Evolutionary conservation across 2,797 vertebrate species (phyloP).

Genomic region (Scolopax rusticola): DNA sequence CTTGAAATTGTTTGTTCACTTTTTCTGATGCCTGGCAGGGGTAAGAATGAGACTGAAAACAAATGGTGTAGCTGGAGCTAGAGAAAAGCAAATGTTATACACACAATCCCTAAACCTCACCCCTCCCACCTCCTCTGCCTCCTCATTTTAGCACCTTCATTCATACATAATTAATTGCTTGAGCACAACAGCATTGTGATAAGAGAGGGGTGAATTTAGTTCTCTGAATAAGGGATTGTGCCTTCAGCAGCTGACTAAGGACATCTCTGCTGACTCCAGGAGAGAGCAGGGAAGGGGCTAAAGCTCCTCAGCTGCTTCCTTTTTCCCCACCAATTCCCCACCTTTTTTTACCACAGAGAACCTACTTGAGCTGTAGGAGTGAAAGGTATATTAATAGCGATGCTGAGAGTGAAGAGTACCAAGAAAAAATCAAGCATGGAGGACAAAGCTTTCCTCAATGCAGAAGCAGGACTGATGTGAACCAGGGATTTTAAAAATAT

Average conservation of each 20-base stretch:
- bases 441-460: not conserved
- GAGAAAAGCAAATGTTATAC: not conserved
- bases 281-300: not conserved
- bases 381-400: not conserved
- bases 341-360: not conserved
- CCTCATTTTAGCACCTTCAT: not conserved
- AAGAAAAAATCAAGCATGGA: fast-evolving
- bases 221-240: not conserved
- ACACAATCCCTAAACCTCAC: not conserved
- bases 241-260: not conserved
- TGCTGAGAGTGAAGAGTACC: not conserved
- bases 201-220: not conserved
- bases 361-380: not conserved
- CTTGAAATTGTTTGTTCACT: not conserved
- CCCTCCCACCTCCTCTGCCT: not conserved
- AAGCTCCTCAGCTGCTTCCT: fast-evolving
- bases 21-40: not conserved
- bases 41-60: not conserved
- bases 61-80: not conserved
- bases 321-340: not conserved
- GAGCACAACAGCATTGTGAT: not conserved
- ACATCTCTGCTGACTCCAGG: not conserved
- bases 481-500: not conserved
- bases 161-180: not conserved
- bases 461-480: not conserved